Conservation (phyloP, 2,888 invertebrate species). For the Dichetophora obliterata region DNA sequence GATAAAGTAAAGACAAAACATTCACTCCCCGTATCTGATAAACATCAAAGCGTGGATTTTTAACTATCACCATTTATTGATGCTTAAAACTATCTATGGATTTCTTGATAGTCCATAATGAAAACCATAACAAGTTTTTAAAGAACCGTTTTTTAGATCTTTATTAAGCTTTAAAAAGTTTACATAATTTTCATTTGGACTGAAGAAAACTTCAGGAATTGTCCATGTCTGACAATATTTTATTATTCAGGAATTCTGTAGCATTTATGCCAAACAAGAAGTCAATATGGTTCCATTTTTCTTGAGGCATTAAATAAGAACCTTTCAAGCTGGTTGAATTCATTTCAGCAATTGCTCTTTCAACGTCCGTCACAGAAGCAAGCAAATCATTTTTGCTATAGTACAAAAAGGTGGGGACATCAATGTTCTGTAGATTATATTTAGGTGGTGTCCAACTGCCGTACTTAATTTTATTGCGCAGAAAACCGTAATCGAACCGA, state of each 20-base stretch:
- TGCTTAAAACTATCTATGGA: no score
- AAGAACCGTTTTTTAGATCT: no score
- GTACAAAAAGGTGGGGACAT: slow-evolving; percentile 52
- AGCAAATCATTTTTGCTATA: slow-evolving; percentile 56
- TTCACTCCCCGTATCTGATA: no score
- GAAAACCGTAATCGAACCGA: slow-evolving; percentile 54
- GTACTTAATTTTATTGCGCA: slow-evolving; percentile 51
- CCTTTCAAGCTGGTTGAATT: background rate
- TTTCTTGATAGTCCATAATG: no score
- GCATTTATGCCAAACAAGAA: slow-evolving; percentile 46
- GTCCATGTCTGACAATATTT: background rate
- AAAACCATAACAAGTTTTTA: no score
- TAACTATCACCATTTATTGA: no score
- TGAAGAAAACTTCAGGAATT: background rate
- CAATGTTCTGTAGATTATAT: slow-evolving; percentile 54
- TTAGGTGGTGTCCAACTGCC: slow-evolving; percentile 52
- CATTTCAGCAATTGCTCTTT: slow-evolving; percentile 41
- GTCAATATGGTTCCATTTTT: slow-evolving; percentile 51
- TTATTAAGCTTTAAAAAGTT: no score
- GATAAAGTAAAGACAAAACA: no score
- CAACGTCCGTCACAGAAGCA: slow-evolving; percentile 56
- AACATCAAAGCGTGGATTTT: no score
- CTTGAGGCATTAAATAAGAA: background rate
- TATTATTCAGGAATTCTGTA: background rate
- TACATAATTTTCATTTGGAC: no score